Evolutionary conservation across 64 coral and sea anemone species (phyloP), one percentile per base, ranked within the genome.

Genomic region (Montipora foliosa): DNA sequence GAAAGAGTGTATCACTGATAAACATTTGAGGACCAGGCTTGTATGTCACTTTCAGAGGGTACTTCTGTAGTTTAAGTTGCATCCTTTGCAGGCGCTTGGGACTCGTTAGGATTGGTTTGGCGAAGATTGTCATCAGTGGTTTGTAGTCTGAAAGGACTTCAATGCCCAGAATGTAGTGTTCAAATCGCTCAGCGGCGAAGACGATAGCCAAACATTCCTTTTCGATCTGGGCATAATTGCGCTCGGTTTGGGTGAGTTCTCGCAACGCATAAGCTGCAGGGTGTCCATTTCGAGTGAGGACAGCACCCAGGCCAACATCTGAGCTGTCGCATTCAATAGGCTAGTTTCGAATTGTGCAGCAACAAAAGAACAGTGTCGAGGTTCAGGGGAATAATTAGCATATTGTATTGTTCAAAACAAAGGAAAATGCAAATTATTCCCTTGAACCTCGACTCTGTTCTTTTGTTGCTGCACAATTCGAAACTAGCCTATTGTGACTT

Each of bases 1-100:
- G 14, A 8, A 68, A 91, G 2, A 91, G 79, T 1, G 22, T 82
- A 20, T 82, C 79, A 22, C 19, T 49, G 15, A 89, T 45, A 68
- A 91, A 91, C 78, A 75, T 91, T 74, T 74, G 77, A 15, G 64
- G 60, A 70, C 79, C 89, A 68, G 80, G 44, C 89, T 82, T 48
- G 75, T 88, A 88, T 8, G 22, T 6, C 37, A 93, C 75, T 12
- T 87, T 20, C 8, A 93, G 75, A 29, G 50, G 61, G 75, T 78
- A 93, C 45, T 80, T 87, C 60, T 93, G 91, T 50, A 93, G 6
- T 13, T 7, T 44, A 22, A 88, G 84, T 3, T 67, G 19, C 92
- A 93, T 88, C 22, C 92, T 93, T 67, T 8, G 3, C 2, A 51
- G 13, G 61, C 61, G 61, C 13, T 64, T 64, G 61, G 61, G 13